phyloP scores from a whole-genome alignment of 2,888 invertebrate species.

The Heliconius aoede region DNA sequence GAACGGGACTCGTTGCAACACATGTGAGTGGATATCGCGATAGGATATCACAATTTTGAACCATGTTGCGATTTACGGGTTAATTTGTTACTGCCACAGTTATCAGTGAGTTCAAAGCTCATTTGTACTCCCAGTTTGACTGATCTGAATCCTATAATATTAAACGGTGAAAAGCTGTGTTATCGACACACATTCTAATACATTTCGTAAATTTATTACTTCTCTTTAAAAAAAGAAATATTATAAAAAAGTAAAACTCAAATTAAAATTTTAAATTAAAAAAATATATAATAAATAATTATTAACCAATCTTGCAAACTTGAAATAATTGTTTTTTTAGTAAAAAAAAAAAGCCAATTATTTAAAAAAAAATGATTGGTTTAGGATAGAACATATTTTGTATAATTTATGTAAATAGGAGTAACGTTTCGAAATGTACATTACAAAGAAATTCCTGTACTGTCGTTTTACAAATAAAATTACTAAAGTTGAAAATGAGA shows the following conservation, averaged over 20 bases:
- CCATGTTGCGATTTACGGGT: conserved; percentile 57
- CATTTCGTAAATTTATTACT: no score
- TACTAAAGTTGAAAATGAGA: conserved; percentile 67
- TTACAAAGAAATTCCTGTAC: conserved; percentile 12
- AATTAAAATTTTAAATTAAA: no score
- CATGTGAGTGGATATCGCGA: conserved; percentile 60
- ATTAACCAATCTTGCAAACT: no score
- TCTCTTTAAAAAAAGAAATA: no score
- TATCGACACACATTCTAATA: background rate
- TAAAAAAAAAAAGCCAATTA: background rate
- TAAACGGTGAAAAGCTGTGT: background rate
- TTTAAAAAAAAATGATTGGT: background rate
- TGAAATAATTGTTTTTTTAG: background rate
- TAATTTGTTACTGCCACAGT: conserved; percentile 72
- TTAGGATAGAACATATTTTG: background rate
- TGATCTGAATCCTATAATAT: conserved; percentile 22
- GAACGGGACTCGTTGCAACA: conserved; percentile 6
- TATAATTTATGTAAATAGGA: conserved; percentile 7
- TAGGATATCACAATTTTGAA: conserved; percentile 53
- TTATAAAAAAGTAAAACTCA: no score
- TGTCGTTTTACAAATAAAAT: conserved; percentile 36
- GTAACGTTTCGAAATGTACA: conserved; percentile 8
- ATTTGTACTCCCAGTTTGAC: conserved; percentile 61
- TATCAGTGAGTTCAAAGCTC: conserved; percentile 60
- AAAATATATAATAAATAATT: no score